Conservation (phyloP, 1,140 invertebrate genomes). For the Watersipora subatra region DNA sequence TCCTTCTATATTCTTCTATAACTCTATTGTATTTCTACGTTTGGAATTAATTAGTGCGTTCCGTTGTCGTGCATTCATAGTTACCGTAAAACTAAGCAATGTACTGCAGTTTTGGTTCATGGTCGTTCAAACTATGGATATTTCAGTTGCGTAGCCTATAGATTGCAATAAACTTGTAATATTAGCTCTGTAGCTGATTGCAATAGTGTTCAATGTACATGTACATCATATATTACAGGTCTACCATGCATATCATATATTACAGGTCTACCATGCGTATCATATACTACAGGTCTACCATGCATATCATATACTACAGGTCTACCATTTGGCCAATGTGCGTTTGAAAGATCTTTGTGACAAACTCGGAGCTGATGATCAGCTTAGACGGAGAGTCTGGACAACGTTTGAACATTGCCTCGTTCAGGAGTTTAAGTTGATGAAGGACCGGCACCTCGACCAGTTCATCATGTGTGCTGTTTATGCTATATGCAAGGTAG, state of each 20-base stretch:
- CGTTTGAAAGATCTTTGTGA: constrained; percentile 78
- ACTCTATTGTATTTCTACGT: too few species aligned
- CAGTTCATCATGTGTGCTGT: constrained; percentile 97
- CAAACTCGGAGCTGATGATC: constrained; percentile 60
- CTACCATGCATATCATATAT: neutral
- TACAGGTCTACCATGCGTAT: neutral
- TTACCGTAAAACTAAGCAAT: too few species aligned
- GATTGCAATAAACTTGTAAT: too few species aligned
- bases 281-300: constrained; percentile 62
- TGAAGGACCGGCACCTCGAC: constrained; percentile 77
- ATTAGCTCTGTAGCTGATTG: too few species aligned
- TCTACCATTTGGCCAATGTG: constrained; percentile 78
- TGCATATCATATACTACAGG: constrained; percentile 47
- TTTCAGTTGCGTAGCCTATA: too few species aligned
- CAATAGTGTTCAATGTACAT: constrained; percentile 1
- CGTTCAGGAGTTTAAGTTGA: constrained; percentile 57
- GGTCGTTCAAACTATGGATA: too few species aligned
- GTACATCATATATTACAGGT: neutral
- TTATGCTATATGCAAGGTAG: constrained; percentile 85
- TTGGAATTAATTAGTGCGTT: too few species aligned
- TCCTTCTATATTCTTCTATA: too few species aligned
- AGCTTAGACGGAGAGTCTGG: constrained; percentile 70
- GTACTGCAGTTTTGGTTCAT: too few species aligned
- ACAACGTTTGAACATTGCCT: constrained; percentile 87
- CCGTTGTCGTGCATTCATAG: too few species aligned